phyloP scores from a whole-genome alignment of 1,140 invertebrate species.

The Formica selysi region DNA sequence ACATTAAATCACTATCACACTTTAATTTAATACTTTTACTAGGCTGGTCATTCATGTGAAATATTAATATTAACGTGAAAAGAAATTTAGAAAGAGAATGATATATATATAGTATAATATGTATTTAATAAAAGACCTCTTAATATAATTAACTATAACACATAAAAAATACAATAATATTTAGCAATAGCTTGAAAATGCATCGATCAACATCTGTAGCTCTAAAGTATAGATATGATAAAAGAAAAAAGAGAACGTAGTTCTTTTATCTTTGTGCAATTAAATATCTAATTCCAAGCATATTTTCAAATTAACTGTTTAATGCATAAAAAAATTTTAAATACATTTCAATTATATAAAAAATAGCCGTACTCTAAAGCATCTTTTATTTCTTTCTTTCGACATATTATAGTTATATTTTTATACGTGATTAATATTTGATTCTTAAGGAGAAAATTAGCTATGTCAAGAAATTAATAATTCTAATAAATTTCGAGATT shows the following conservation, averaged over 20 bases:
- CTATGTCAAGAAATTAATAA: too few species aligned
- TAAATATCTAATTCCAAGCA: too few species aligned
- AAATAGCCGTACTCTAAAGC: not conserved
- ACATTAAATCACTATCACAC: slow-evolving; percentile 50
- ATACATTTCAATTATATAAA: not conserved
- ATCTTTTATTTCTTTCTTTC: not conserved
- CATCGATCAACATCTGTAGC: not conserved
- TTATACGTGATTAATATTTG: not conserved
- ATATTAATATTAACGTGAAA: slow-evolving; percentile 37
- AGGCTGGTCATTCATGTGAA: slow-evolving; percentile 12
- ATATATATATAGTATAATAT: not conserved
- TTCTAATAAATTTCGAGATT: too few species aligned
- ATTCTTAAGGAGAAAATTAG: too few species aligned
- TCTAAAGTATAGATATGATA: not conserved
- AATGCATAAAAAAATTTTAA: not conserved
- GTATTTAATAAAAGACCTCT: not conserved
- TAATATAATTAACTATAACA: not conserved
- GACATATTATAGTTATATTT: not conserved
- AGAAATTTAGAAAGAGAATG: slow-evolving; percentile 6
- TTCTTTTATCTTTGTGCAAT: too few species aligned
- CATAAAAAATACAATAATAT: not conserved
- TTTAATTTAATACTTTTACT: not conserved
- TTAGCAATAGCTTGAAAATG: not conserved
- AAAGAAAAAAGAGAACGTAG: too few species aligned
- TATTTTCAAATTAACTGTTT: too few species aligned